Evolutionary conservation across 1,140 invertebrate genomes (phyloP).

Genomic region (Oncopeltus fasciatus): DNA sequence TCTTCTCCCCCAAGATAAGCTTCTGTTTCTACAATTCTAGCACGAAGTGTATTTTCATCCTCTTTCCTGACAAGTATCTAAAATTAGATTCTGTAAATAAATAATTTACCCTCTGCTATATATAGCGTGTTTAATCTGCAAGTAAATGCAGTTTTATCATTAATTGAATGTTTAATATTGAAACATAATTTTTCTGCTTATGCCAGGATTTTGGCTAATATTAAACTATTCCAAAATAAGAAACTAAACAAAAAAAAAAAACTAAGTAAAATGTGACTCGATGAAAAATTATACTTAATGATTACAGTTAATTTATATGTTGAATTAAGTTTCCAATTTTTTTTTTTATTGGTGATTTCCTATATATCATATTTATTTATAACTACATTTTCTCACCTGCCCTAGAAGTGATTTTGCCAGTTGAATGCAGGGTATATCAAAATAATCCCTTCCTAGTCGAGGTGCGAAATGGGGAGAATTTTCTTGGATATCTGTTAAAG

Average conservation of each 20-base stretch:
- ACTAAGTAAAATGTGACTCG: neutral
- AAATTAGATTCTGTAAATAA: neutral
- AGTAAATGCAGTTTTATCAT: neutral
- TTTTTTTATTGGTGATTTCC: neutral
- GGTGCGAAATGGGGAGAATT: neutral
- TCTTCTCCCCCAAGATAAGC: conserved; percentile 56
- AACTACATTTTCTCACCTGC: neutral
- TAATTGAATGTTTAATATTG: neutral
- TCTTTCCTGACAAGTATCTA: conserved; percentile 31
- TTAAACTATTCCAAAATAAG: no score
- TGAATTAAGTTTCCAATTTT: no score
- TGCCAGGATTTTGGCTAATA: no score
- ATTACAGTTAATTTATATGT: no score
- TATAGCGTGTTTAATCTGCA: neutral
- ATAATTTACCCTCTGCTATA: neutral
- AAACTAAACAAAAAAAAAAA: neutral
- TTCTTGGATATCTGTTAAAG: neutral
- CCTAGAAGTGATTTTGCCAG: neutral
- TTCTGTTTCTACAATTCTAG: conserved; percentile 64
- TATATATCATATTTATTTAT: neutral
- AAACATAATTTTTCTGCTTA: neutral
- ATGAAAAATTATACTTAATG: no score
- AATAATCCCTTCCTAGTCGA: neutral
- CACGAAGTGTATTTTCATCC: conserved; percentile 31
- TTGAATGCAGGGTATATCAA: neutral